A percentile compares a stretch with the other conserved stretches of the same genome.
phyloP scores from a whole-genome alignment of 1,140 invertebrate genomes.

The Anagrus nilaparvatae region DNA sequence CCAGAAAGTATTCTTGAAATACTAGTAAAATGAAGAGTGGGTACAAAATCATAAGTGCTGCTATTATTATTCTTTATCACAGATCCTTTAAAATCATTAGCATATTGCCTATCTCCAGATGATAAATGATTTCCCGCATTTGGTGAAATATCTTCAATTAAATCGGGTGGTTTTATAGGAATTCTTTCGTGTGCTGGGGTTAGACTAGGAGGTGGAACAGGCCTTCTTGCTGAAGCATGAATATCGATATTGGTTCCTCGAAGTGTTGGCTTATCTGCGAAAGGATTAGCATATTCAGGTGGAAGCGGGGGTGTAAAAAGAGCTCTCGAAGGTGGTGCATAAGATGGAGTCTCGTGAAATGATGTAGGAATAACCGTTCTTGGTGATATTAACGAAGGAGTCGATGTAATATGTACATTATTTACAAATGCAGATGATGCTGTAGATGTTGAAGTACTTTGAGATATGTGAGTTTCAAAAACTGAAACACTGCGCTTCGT shows the following conservation, averaged over 20 bases:
- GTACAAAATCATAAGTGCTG: constrained; percentile 49
- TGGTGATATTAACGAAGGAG: constrained; percentile 7
- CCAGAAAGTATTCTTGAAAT: constrained; percentile 71
- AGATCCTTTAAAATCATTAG: constrained; percentile 38
- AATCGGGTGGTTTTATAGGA: constrained; percentile 57
- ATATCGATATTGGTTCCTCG: constrained; percentile 56
- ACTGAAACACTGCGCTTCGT: constrained; percentile 56
- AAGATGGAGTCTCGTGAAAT: constrained; percentile 57
- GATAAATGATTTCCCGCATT: constrained; percentile 35
- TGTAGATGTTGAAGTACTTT: constrained; percentile 45
- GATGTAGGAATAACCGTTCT: constrained; percentile 31
- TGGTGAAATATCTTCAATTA: constrained; percentile 43
- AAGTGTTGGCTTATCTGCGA: constrained; percentile 72
- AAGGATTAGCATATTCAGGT: constrained; percentile 67
- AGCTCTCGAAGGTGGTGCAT: constrained; percentile 63
- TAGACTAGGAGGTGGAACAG: constrained; percentile 62
- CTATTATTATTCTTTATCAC: constrained; percentile 28
- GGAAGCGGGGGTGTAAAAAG: constrained; percentile 71
- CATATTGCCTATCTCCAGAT: constrained; percentile 55
- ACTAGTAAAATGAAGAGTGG: constrained; percentile 53
- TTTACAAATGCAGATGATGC: constrained; percentile 48
- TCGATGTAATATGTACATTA: too few relatives aligned
- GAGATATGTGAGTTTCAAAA: constrained; percentile 46
- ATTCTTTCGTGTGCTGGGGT: constrained; percentile 69
- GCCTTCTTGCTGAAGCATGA: constrained; percentile 52